These are phyloP conservation scores for Dicranocentrus wangi DNA, from an alignment of 2,888 invertebrate species.

Conservation along the genomic window DNA sequence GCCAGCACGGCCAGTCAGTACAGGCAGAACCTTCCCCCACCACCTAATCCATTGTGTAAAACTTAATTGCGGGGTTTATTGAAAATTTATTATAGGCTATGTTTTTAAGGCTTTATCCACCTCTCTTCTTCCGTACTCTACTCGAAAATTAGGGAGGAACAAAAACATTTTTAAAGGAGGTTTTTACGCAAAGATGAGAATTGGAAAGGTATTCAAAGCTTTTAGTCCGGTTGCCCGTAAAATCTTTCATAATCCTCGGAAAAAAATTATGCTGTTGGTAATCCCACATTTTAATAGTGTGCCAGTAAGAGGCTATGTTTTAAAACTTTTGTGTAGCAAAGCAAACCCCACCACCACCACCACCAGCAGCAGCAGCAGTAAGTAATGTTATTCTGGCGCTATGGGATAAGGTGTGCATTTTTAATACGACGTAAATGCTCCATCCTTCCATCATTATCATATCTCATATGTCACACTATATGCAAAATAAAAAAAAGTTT, in stretches of 20 bases:
- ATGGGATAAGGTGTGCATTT: no score
- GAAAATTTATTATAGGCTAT: constrained; percentile 53
- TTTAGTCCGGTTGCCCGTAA: background rate
- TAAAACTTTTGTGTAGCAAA: constrained; percentile 70
- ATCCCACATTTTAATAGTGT: background rate
- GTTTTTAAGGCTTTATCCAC: constrained; percentile 19
- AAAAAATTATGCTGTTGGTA: background rate
- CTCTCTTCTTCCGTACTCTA: background rate
- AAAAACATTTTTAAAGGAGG: background rate
- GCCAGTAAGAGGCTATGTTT: constrained; percentile 62
- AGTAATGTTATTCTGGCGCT: no score
- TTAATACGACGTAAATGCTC: no score
- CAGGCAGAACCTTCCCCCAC: constrained; percentile 23
- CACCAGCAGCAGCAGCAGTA: no score
- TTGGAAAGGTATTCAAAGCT: background rate
- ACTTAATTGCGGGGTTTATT: constrained; percentile 57
- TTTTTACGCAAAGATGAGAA: background rate
- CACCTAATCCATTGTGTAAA: constrained; percentile 45
- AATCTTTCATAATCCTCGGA: constrained; percentile 2
- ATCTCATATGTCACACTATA: no score
- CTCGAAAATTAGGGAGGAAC: constrained; percentile 8
- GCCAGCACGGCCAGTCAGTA: no score
- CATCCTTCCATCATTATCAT: no score
- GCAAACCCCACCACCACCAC: no score
- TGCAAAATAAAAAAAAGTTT: no score